phyloP scores from a whole-genome alignment of 2,797 vertebrate species.

The Silurus lanzhouensis region DNA sequence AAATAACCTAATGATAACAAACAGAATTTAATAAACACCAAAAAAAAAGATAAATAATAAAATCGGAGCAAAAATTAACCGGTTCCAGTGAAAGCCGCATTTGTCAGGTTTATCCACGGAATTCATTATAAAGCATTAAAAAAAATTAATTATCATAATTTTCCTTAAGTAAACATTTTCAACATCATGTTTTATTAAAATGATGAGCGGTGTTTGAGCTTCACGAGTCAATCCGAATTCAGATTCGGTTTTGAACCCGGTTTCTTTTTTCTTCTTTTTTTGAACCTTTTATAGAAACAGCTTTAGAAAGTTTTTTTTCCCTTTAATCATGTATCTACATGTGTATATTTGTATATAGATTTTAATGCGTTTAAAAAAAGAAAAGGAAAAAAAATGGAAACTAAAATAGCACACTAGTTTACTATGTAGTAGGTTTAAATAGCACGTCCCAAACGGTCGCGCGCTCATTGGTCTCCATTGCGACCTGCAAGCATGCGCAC shows the following conservation, averaged over 20 bases:
- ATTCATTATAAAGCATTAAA: neutral
- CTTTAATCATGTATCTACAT: neutral
- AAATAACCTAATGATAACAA: neutral
- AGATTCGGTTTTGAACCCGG: neutral
- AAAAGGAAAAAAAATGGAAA: neutral
- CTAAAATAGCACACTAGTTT: neutral
- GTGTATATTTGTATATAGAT: neutral
- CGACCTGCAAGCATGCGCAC: neutral
- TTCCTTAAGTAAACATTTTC: neutral
- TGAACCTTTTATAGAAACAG: neutral
- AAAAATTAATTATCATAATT: no score
- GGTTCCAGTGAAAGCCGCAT: neutral
- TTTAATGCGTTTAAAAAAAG: neutral
- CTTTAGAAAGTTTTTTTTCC: no score
- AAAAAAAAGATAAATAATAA: no score
- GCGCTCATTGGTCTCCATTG: constrained; percentile 9
- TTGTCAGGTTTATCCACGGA: neutral
- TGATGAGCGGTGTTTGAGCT: no score
- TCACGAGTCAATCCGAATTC: neutral
- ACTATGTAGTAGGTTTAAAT: constrained; percentile 21
- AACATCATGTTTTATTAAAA: neutral
- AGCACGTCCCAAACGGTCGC: constrained; percentile 41
- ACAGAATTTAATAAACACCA: neutral
- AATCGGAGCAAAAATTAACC: neutral
- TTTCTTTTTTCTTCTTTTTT: neutral